phyloP scores from a whole-genome alignment of 2,888 invertebrate species.

The Tryphoninae sp. region DNA sequence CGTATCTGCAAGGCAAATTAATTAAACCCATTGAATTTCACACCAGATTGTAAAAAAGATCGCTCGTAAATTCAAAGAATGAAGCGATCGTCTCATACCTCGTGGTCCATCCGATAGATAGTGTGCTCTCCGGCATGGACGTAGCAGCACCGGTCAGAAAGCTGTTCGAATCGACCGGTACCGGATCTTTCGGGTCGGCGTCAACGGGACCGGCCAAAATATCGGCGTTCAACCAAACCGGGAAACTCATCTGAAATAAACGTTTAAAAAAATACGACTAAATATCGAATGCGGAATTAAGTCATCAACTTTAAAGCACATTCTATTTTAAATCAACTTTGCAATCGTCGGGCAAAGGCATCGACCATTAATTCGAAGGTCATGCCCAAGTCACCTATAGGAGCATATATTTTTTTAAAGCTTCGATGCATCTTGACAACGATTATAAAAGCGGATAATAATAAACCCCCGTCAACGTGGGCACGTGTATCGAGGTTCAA shows the following conservation, averaged over 20 bases:
- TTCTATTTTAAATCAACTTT: neutral
- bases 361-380: constrained; percentile 36
- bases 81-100: constrained; percentile 78
- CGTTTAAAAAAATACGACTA: constrained; percentile 50
- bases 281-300: constrained; percentile 34
- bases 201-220: constrained; percentile 90
- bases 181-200: constrained; percentile 77
- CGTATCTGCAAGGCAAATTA: constrained; percentile 67
- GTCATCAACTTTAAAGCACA: neutral
- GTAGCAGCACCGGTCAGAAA: constrained; percentile 85
- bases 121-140: constrained; percentile 85
- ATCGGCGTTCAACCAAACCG: constrained; percentile 95
- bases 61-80: neutral
- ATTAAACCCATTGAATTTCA: neutral
- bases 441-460: constrained; percentile 51
- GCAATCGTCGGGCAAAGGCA: neutral
- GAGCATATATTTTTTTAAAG: constrained; percentile 18
- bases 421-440: constrained; percentile 36
- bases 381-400: constrained; percentile 23
- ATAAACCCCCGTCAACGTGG: constrained; percentile 32
- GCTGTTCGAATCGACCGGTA: constrained; percentile 85
- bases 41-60: too few relatives aligned
- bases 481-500: constrained; percentile 35
- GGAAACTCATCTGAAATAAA: constrained; percentile 85
- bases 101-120: constrained; percentile 95